Conservation (phyloP, 2,113 vertebrate genomes). For the Ameiurus melas region DNA sequence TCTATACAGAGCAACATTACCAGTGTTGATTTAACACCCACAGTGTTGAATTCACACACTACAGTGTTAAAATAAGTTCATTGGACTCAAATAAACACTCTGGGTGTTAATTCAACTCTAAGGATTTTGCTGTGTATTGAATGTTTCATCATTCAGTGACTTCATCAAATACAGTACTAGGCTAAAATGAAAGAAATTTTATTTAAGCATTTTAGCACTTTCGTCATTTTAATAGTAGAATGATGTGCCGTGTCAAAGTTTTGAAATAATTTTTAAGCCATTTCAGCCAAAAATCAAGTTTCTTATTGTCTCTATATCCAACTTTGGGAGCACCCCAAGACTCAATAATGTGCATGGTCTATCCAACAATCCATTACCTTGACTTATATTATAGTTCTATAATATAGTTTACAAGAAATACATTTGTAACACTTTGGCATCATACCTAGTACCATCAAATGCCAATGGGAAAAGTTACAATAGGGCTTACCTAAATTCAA, state of each 20-base stretch:
- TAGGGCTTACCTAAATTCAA: background rate
- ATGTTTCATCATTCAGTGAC: background rate
- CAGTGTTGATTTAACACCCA: too few species aligned
- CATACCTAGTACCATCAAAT: background rate
- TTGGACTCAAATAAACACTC: too few species aligned
- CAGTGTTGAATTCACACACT: too few species aligned
- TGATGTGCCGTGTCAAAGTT: background rate
- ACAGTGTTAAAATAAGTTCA: too few species aligned
- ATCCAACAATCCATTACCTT: background rate
- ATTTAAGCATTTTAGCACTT: too few species aligned
- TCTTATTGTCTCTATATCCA: background rate
- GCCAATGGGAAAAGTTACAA: background rate
- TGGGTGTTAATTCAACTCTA: too few species aligned
- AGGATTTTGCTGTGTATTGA: background rate
- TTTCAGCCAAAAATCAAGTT: background rate
- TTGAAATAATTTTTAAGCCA: background rate
- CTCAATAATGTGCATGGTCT: background rate
- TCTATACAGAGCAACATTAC: background rate
- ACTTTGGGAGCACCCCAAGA: background rate
- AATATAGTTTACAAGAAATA: background rate
- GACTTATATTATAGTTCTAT: background rate
- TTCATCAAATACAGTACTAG: background rate
- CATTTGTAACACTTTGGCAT: background rate
- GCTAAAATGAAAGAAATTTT: background rate
- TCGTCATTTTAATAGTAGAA: background rate